A percentile compares a stretch with the other conserved stretches of the same genome.
Conservation (phyloP, 2,113 vertebrate species). For the Tychaedon coryphoeus region DNA sequence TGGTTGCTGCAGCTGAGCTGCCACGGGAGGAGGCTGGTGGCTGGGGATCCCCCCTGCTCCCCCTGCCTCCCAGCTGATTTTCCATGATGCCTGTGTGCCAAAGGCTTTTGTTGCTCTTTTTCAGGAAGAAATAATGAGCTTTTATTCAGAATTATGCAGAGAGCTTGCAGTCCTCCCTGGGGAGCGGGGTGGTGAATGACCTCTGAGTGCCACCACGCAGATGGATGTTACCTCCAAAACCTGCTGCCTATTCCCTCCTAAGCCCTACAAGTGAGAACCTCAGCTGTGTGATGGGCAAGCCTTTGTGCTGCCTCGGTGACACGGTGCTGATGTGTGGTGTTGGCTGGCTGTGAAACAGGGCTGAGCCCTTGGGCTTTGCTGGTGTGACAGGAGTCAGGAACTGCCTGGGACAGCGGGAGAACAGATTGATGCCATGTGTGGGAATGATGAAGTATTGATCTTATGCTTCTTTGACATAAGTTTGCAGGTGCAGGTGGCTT, state of each 20-base stretch:
- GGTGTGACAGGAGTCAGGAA: background rate
- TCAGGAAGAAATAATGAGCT: background rate
- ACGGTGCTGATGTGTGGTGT: background rate
- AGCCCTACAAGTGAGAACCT: background rate
- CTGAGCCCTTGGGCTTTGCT: background rate
- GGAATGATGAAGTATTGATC: background rate
- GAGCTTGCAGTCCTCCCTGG: background rate
- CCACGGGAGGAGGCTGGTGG: background rate
- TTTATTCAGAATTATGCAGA: background rate
- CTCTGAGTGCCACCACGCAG: rapidly evolving
- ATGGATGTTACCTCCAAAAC: background rate
- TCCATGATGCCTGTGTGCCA: background rate
- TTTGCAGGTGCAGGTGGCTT: background rate
- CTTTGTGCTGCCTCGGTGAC: background rate
- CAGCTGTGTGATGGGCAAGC: background rate
- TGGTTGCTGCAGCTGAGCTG: background rate
- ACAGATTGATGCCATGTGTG: background rate
- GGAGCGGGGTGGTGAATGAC: background rate
- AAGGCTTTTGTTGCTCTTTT: background rate
- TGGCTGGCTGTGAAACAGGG: background rate
- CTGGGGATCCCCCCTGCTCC: background rate
- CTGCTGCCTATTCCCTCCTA: background rate
- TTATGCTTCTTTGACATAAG: background rate
- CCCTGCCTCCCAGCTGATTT: background rate
- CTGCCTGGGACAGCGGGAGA: background rate